phyloP scores from a whole-genome alignment of 2,888 invertebrate species.

The Erannis defoliaria region DNA sequence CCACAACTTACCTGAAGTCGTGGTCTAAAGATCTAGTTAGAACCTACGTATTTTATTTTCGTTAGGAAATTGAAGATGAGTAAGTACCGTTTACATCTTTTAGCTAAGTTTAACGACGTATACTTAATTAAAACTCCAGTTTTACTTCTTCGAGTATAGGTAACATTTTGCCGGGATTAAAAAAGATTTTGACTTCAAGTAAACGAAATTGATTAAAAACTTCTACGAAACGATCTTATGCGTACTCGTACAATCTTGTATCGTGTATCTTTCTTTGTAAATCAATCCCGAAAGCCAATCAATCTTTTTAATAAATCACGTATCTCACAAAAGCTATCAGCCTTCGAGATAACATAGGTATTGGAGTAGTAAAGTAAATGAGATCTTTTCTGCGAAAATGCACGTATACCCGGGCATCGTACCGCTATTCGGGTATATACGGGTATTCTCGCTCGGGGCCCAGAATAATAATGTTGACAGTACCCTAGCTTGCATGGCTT shows the following conservation, averaged over 20 bases:
- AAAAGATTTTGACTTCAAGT: no score
- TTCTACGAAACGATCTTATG: not conserved
- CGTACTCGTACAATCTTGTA: not conserved
- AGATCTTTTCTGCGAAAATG: constrained; percentile 66
- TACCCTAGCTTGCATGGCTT: constrained; percentile 29
- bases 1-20: no score
- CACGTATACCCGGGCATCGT: constrained; percentile 53
- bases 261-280: constrained; percentile 22
- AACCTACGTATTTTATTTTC: no score
- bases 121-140: no score
- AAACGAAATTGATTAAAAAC: no score
- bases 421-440: constrained; percentile 31
- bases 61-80: no score
- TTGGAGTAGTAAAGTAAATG: constrained; percentile 66
- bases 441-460: constrained; percentile 19
- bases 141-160: no score
- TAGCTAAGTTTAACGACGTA: no score
- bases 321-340: constrained; percentile 55
- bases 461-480: constrained; percentile 33
- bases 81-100: not conserved
- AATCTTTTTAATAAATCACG: constrained; percentile 56
- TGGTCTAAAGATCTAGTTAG: no score
- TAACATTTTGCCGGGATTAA: no score
- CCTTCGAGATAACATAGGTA: constrained; percentile 54
- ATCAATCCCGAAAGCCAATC: constrained; percentile 39